Conservation (phyloP, 2,113 vertebrate species). For the Apteryx mantelli region DNA sequence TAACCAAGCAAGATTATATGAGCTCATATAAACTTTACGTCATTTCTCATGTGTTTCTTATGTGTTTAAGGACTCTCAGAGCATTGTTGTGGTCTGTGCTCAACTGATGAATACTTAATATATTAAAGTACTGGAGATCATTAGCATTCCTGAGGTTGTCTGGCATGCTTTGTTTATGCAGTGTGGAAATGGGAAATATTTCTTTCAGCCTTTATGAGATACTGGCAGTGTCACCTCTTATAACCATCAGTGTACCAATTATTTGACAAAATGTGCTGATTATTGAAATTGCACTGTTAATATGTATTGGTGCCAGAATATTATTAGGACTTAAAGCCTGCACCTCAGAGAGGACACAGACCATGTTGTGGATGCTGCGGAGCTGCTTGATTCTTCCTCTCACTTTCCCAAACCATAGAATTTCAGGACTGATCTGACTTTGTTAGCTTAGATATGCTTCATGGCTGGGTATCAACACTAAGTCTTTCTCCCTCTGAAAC, state of each 20-base stretch:
- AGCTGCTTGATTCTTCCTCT: neutral
- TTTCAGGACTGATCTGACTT: neutral
- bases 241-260: constrained; percentile 72
- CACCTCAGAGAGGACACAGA: neutral
- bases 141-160: constrained; percentile 65
- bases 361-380: neutral
- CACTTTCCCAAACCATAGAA: neutral
- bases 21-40: constrained; percentile 55
- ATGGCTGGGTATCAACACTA: neutral
- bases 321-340: constrained; percentile 33
- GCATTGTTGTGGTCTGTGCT: constrained; percentile 32
- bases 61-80: constrained; percentile 45
- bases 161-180: constrained; percentile 67
- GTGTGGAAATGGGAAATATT: constrained; percentile 62
- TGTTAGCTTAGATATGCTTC: neutral
- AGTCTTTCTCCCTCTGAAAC: neutral
- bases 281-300: constrained; percentile 63
- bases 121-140: constrained; percentile 56
- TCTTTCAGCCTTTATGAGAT: constrained; percentile 54
- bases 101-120: constrained; percentile 62
- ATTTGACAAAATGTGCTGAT: constrained; percentile 74
- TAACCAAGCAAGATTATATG: constrained; percentile 38
- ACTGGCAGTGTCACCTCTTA: constrained; percentile 64
- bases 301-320: constrained; percentile 38
- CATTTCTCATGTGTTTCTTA: constrained; percentile 60